Conservation (phyloP, 2,888 invertebrate species). For the Papilio protenor region DNA sequence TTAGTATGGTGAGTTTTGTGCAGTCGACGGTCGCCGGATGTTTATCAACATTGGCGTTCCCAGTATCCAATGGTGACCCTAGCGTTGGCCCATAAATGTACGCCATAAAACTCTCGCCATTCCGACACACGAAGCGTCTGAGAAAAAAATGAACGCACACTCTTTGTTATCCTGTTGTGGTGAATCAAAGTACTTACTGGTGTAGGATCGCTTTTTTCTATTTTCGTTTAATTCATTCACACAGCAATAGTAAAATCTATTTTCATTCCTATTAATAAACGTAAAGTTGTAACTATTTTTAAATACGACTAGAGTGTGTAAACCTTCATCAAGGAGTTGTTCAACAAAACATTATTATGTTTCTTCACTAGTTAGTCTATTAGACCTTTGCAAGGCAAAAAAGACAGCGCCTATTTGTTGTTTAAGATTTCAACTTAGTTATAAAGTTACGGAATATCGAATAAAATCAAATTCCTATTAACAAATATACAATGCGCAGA, state of each 20-base stretch:
- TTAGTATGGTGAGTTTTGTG: slow-evolving; percentile 11
- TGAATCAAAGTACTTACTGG: slow-evolving; percentile 35
- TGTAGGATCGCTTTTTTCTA: slow-evolving; percentile 1
- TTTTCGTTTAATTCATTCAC: slow-evolving; percentile 24
- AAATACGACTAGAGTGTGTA: too few species aligned
- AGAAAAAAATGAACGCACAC: slow-evolving; percentile 36
- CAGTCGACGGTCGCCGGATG: slow-evolving; percentile 29
- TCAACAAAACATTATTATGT: background rate
- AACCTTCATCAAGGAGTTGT: background rate
- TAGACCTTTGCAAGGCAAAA: background rate
- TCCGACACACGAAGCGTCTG: slow-evolving; percentile 43
- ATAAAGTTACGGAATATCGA: background rate
- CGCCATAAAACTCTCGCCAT: slow-evolving; percentile 56
- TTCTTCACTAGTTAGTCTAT: background rate
- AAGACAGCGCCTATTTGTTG: background rate
- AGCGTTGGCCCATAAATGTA: slow-evolving; percentile 55
- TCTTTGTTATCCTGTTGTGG: slow-evolving; percentile 30
- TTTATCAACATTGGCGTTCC: slow-evolving; percentile 34
- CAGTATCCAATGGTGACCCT: slow-evolving; percentile 42
- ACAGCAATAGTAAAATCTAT: background rate
- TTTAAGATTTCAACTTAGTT: background rate
- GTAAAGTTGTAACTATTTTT: background rate
- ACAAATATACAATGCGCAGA: background rate
- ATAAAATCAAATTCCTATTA: background rate
- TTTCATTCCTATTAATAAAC: background rate